A percentile compares a stretch with the other conserved stretches of the same genome.
Conservation (phyloP, 2,888 invertebrate genomes). For the Dioctria rufipes region DNA sequence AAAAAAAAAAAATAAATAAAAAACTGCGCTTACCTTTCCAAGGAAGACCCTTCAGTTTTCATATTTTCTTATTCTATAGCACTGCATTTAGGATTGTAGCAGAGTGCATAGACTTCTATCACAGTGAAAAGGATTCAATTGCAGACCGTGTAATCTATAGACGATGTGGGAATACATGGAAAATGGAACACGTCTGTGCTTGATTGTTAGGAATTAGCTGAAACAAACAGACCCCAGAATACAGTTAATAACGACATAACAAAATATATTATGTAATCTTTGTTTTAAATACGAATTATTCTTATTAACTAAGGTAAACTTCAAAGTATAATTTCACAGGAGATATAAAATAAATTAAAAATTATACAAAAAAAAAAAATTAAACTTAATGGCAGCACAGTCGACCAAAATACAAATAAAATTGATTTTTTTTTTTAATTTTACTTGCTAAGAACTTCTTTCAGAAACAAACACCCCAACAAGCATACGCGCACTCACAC, state of each 20-base stretch:
- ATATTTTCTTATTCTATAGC: constrained; percentile 60
- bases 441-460: constrained; percentile 20
- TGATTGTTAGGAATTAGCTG: constrained; percentile 56
- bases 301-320: constrained; percentile 43
- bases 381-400: constrained; percentile 61
- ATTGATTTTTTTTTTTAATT: constrained; percentile 19
- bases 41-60: neutral
- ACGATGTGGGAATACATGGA: constrained; percentile 62
- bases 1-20: too few relatives aligned
- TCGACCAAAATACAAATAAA: constrained; percentile 55
- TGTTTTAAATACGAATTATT: constrained; percentile 24
- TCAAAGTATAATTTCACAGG: constrained; percentile 45
- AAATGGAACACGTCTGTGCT: constrained; percentile 65
- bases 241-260: constrained; percentile 54
- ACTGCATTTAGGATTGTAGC: constrained; percentile 67
- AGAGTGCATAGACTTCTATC: constrained; percentile 67
- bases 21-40: too few relatives aligned
- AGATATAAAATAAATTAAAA: constrained; percentile 46
- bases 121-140: constrained; percentile 61
- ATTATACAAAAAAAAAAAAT: constrained; percentile 50
- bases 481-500: constrained; percentile 4
- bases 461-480: neutral
- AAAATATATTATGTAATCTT: constrained; percentile 56
- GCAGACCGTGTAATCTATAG: constrained; percentile 68
- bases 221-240: neutral